Evolutionary conservation across 1,140 invertebrate species (phyloP).

Genomic region (Aricia agestis): DNA sequence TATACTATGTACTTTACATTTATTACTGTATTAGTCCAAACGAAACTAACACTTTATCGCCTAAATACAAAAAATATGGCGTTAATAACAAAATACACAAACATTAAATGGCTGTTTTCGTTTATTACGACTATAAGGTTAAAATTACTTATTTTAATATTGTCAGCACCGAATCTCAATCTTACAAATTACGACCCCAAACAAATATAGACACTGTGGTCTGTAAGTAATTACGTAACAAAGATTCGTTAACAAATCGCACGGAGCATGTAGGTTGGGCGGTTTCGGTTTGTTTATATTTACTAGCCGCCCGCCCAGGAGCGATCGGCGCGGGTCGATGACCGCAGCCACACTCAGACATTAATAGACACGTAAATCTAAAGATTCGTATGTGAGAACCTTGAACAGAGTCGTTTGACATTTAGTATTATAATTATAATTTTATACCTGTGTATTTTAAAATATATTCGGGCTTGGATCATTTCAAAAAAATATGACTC

Average conservation of each 20-base stretch:
- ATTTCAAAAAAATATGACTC: too few species aligned
- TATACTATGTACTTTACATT: neutral
- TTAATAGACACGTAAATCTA: neutral
- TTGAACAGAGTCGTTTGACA: neutral
- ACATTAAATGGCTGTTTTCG: too few species aligned
- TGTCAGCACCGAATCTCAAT: too few species aligned
- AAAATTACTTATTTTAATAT: too few species aligned
- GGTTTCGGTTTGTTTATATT: neutral
- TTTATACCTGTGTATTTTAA: too few species aligned
- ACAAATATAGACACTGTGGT: too few species aligned
- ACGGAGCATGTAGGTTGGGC: neutral
- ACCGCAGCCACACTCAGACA: neutral
- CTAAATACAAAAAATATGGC: too few species aligned
- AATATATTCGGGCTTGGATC: too few species aligned
- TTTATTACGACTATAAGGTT: too few species aligned
- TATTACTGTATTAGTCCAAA: neutral
- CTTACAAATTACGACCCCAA: too few species aligned
- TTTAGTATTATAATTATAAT: neutral
- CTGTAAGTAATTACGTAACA: neutral
- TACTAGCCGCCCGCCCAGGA: neutral
- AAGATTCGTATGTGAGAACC: neutral
- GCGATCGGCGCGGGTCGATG: slow-evolving; percentile 1
- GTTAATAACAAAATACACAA: too few species aligned
- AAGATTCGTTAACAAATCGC: neutral
- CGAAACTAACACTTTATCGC: too few species aligned